Evolutionary conservation across 2,888 invertebrate species (phyloP), one percentile per base, ranked within the genome.

Genomic region (Deilephila elpenor): DNA sequence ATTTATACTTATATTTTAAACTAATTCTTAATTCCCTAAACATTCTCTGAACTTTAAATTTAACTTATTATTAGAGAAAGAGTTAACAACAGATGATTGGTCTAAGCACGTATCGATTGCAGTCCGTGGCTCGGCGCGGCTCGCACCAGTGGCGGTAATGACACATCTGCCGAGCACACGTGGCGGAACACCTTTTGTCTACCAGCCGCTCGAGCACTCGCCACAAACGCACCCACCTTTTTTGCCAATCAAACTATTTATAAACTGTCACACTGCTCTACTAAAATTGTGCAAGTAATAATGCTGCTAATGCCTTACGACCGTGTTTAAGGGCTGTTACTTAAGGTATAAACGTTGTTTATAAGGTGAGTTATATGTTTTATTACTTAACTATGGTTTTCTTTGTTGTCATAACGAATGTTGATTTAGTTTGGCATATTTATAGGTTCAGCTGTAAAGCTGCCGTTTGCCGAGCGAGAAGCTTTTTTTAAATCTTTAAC

Each of bases 121-220:
- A 34, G 11, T 62, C 32, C 53, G 62, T 34, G 11, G 44, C 67
- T 20, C 70, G 8, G 29, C 32, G 56, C 56, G n/a, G 20, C 32
- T 14, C 25, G 62, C 44, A 59, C 59, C 67, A 67, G 59, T 62
- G 19, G 61, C 72, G 72, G 32, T 75, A 75, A 75, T 77, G 75
- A 72, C 80, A 88, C 92, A 91, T 91, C 91, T 91, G 91, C 89
- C 82, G 77, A 74, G 76, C 85, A 90, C 92, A 92, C 92, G 92
- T 92, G 92, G 87, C 86, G 20, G 87, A 87, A 90, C 94, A 93
- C 94, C 94, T 94, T 94, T 93, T 91, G 92, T 92, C 89, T 89
- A 87, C 86, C 83, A 78, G 76, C 78, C 78, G 78, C 72, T 74
- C 82, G 78, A 77, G 75, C 81, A 51, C 67, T 51, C 44, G 67